phyloP scores from a whole-genome alignment of 2,888 invertebrate genomes.

The Lordiphosa fenestrarum region DNA sequence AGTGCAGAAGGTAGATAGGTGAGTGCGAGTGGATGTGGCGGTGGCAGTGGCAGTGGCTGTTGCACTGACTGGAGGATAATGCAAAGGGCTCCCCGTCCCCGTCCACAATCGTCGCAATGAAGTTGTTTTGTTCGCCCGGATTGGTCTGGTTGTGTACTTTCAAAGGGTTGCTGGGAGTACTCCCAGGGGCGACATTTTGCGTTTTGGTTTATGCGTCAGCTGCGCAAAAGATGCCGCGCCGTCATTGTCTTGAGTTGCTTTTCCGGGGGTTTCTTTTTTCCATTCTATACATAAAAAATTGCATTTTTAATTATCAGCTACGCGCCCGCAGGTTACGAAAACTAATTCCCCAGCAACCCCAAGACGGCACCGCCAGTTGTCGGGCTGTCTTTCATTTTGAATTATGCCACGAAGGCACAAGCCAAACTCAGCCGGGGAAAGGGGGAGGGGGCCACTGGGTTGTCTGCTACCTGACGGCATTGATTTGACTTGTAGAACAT shows the following conservation, averaged over 20 bases:
- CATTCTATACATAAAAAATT: constrained; percentile 52
- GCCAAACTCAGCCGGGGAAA: neutral
- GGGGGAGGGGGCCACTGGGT: constrained; percentile 1
- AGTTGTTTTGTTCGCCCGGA: constrained; percentile 50
- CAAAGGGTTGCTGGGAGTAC: constrained; percentile 62
- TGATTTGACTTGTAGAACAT: constrained; percentile 80
- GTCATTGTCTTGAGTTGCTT: constrained; percentile 63
- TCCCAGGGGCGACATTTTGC: constrained; percentile 72
- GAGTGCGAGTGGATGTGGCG: neutral
- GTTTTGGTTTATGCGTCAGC: constrained; percentile 72
- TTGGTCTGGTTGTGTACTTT: constrained; percentile 33
- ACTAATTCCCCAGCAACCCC: constrained; percentile 67
- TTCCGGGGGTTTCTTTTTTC: constrained; percentile 13
- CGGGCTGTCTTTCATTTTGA: constrained; percentile 38
- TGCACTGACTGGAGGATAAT: constrained; percentile 49
- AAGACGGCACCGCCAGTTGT: constrained; percentile 20
- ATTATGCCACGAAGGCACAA: constrained; percentile 22
- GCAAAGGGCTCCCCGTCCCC: constrained; percentile 27
- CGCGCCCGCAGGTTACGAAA: constrained; percentile 66
- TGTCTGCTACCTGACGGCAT: constrained; percentile 59
- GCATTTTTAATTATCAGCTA: constrained; percentile 72
- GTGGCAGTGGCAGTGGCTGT: constrained; percentile 1
- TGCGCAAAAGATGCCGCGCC: constrained; percentile 58
- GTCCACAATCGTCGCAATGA: constrained; percentile 30
- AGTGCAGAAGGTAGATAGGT: constrained; percentile 54